Evolutionary conservation across 2,113 vertebrate species (phyloP).

Genomic region (Petromus typicus): DNA sequence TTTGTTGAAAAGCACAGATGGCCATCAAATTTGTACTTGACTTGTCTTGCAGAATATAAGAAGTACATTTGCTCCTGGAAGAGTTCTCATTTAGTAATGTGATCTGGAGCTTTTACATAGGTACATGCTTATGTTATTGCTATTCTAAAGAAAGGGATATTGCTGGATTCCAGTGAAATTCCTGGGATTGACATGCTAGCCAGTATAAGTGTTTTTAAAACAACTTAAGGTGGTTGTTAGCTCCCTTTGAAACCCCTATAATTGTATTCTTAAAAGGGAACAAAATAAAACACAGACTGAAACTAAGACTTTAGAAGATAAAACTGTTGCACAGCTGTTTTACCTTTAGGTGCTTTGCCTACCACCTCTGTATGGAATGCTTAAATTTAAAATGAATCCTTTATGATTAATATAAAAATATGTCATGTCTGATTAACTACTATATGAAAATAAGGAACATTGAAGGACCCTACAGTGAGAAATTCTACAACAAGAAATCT

Average conservation of each 20-base stretch:
- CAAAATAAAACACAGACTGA: conserved; percentile 31
- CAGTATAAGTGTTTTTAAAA: background rate
- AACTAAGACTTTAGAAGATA: background rate
- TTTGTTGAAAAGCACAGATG: conserved; percentile 96
- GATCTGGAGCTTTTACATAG: conserved; percentile 74
- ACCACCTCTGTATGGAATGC: background rate
- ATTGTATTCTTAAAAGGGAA: conserved; percentile 52
- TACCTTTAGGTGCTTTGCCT: conserved; percentile 15
- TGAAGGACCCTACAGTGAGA: background rate
- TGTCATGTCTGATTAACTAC: conserved; percentile 36
- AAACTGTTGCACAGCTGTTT: conserved; percentile 18
- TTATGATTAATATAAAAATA: conserved; percentile 52
- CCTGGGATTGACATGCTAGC: background rate
- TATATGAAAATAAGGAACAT: conserved; percentile 33
- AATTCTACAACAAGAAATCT: conserved; percentile 28
- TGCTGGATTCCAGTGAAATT: background rate
- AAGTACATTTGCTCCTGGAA: conserved; percentile 94
- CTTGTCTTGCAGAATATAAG: conserved; percentile 96
- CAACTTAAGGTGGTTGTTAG: background rate
- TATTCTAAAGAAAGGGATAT: background rate
- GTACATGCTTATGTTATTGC: background rate
- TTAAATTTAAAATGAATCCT: conserved; percentile 1
- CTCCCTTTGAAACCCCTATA: background rate
- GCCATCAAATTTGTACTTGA: conserved; percentile 96
- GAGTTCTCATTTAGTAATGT: conserved; percentile 94